Evolutionary conservation across 1,140 invertebrate genomes (phyloP).

Genomic region (Argopecten irradians): DNA sequence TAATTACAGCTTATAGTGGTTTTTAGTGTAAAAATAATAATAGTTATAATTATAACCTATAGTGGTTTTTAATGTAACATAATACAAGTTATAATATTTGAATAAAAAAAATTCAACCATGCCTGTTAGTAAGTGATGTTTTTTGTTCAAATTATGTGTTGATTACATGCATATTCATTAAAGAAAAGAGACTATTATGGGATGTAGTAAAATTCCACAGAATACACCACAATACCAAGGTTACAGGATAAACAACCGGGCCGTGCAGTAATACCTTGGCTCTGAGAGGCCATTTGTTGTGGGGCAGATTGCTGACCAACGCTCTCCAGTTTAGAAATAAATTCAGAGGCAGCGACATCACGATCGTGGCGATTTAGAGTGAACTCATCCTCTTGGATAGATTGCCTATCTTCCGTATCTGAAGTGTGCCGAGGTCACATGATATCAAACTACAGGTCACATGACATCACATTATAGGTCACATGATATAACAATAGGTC

Average conservation of each 20-base stretch:
- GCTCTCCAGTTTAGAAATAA: slow-evolving; percentile 44
- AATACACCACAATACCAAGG: slow-evolving; percentile 6
- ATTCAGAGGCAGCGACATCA: slow-evolving; percentile 35
- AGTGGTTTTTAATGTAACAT: no score
- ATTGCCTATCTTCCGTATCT: slow-evolving; percentile 44
- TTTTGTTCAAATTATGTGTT: neutral
- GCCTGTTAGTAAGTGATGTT: neutral
- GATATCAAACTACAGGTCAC: neutral
- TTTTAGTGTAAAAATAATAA: no score
- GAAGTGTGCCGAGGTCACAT: slow-evolving; percentile 4
- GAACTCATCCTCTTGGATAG: slow-evolving; percentile 45
- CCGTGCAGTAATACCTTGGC: neutral
- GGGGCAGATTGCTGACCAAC: slow-evolving; percentile 44
- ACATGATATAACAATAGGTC: neutral
- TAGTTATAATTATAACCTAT: no score
- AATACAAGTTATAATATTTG: neutral
- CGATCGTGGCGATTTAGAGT: slow-evolving; percentile 42
- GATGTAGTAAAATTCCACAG: neutral
- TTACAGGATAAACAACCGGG: neutral
- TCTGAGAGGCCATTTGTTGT: neutral
- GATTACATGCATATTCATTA: neutral
- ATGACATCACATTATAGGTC: neutral
- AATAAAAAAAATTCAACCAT: neutral
- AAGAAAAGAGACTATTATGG: neutral
- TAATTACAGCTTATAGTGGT: no score